Evolutionary conservation across 2,888 invertebrate species (phyloP), one percentile per base, ranked within the genome.

Genomic region (Cylloceria caligata): DNA sequence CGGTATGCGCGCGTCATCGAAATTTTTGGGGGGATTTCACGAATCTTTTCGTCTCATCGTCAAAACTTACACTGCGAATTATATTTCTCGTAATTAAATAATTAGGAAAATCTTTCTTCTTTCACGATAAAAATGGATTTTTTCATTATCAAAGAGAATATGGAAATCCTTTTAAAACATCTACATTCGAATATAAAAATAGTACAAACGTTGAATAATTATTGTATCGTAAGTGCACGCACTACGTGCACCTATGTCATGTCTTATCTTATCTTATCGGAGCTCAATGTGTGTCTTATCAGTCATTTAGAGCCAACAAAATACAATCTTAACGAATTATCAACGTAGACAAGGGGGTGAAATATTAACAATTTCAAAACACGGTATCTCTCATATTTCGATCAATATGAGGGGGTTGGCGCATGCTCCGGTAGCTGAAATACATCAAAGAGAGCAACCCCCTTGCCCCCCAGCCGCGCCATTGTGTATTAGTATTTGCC

Each of bases 361-460:
- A 65, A 57, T 39, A 30, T 45, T 65, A 3, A 47, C 21, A 82
- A 75, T 74, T 82, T 82, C 42, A 71, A 82, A 82, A 74, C 65
- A 65, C 60, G 42, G 60, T 65, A 60, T 65, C 69, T 64, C 27
- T 6, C 60, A 19, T 60, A 55, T 55, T 30, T 71, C 86, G 88
- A 86, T 88, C 88, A 87, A 88, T 88, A 89, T 83, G 55, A 55
- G 57, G 27, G 57, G 36, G 45, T 71, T 34, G 71, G 45, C 78
- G 75, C 75, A 76, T 76, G 75, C 78, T 68, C 71, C 55, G 73
- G 57, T 45, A 42, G 36, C 65, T 57, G 64, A 16, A 16, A 62
- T 24, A 30, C 39, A 16, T n/a, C 21, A 55, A 42, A 55, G 27
- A 55, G 47, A 55, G 27, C 39, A 42, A 60, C 45, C 9, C 24